Evolutionary conservation across 2,113 vertebrate species (phyloP).

Genomic region (Monopterus albus): DNA sequence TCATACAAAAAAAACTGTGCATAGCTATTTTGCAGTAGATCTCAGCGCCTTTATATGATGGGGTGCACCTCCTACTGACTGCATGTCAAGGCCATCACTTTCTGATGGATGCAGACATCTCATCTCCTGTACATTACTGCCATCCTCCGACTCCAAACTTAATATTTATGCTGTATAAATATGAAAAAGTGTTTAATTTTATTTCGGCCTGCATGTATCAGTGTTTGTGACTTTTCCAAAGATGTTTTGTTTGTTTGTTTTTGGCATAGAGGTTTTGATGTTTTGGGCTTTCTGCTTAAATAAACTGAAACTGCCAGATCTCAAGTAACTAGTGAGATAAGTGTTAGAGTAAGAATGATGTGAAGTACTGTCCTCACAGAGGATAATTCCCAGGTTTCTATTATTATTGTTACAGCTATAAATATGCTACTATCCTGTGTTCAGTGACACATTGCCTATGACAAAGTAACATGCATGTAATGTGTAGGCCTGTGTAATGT

Average conservation of each 20-base stretch:
- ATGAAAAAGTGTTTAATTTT: too few species aligned
- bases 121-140: slow-evolving; percentile 27
- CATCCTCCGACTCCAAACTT: slow-evolving; percentile 30
- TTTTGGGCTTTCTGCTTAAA: too few species aligned
- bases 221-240: too few species aligned
- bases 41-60: slow-evolving; percentile 6
- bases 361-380: not conserved
- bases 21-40: slow-evolving; percentile 11
- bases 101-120: slow-evolving; percentile 54
- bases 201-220: too few species aligned
- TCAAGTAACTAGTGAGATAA: too few species aligned
- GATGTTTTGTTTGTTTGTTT: too few species aligned
- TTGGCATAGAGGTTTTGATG: too few species aligned
- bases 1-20: slow-evolving; percentile 3
- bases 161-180: too few species aligned
- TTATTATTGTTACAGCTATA: not conserved
- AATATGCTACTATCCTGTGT: not conserved
- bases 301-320: too few species aligned
- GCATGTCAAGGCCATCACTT: slow-evolving; percentile 49
- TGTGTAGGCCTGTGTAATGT: too few species aligned
- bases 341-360: not conserved
- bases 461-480: not conserved
- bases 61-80: slow-evolving; percentile 16
- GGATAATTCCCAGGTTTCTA: not conserved
- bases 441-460: not conserved